Conservation (phyloP, 1,140 invertebrate species). For the Bemisia tabaci region DNA sequence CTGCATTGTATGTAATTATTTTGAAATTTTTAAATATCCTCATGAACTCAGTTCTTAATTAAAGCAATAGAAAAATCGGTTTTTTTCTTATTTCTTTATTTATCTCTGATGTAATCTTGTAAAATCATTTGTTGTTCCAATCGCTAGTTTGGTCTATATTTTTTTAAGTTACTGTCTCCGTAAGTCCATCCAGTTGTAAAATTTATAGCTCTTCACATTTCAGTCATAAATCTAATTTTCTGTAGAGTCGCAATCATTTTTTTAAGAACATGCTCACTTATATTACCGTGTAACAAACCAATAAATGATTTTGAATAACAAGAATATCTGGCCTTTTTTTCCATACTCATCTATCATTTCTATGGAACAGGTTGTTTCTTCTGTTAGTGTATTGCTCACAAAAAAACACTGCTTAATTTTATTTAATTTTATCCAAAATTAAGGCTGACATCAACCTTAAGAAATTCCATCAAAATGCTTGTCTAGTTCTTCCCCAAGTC, state of each 20-base stretch:
- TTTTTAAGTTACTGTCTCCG: background rate
- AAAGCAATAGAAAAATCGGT: background rate
- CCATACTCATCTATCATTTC: background rate
- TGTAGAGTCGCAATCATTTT: background rate
- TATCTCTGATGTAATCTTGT: background rate
- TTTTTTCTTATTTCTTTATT: background rate
- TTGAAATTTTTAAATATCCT: background rate
- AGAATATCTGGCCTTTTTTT: background rate
- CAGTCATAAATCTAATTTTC: background rate
- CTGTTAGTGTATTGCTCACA: background rate
- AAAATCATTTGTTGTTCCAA: background rate
- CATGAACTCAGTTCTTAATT: background rate
- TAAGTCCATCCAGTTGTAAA: background rate
- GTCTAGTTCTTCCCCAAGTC: background rate
- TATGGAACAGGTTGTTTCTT: background rate
- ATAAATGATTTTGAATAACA: background rate
- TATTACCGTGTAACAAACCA: background rate
- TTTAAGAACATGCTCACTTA: background rate
- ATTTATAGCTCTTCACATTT: background rate
- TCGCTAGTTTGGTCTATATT: background rate
- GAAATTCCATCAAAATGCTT: background rate
- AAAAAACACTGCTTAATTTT: too few species aligned
- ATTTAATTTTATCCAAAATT: background rate
- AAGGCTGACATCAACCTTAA: background rate
- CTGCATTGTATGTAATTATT: background rate